A percentile compares a stretch with the other conserved stretches of the same genome.
phyloP scores from a whole-genome alignment of 2,113 vertebrate genomes.

The Cephalophus harveyi region DNA sequence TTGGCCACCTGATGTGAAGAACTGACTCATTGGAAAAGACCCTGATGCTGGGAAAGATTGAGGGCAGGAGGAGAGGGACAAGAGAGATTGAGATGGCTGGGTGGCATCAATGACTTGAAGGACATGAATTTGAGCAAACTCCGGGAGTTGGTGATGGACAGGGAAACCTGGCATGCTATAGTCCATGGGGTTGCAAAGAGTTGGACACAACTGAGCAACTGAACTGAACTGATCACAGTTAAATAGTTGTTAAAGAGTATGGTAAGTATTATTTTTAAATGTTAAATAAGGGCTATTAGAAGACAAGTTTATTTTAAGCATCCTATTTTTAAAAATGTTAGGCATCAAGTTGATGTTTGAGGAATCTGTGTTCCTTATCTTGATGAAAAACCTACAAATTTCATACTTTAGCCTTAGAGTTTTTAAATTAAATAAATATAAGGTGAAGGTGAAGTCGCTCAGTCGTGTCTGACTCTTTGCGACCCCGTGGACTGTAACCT shows the following conservation, averaged over 20 bases:
- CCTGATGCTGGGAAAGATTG: background rate
- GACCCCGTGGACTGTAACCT: no score
- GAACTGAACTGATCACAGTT: background rate
- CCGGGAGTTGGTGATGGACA: background rate
- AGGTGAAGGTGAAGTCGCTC: no score
- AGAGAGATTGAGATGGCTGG: background rate
- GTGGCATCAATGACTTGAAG: background rate
- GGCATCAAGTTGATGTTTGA: background rate
- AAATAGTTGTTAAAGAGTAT: background rate
- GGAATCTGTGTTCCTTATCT: background rate
- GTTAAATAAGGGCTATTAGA: background rate
- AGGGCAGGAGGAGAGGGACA: background rate
- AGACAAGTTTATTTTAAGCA: background rate
- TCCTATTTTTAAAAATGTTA: background rate
- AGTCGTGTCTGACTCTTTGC: no score
- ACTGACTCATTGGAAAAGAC: background rate
- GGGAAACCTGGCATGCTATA: background rate
- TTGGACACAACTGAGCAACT: background rate
- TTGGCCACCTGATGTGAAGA: background rate
- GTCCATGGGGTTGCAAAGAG: background rate
- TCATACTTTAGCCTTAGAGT: background rate
- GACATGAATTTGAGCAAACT: background rate
- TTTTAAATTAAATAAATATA: background rate
- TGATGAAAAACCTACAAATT: background rate
- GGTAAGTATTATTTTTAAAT: background rate